Conservation (phyloP, 2,888 invertebrate species). For the Mesodorylaimus sp. region DNA sequence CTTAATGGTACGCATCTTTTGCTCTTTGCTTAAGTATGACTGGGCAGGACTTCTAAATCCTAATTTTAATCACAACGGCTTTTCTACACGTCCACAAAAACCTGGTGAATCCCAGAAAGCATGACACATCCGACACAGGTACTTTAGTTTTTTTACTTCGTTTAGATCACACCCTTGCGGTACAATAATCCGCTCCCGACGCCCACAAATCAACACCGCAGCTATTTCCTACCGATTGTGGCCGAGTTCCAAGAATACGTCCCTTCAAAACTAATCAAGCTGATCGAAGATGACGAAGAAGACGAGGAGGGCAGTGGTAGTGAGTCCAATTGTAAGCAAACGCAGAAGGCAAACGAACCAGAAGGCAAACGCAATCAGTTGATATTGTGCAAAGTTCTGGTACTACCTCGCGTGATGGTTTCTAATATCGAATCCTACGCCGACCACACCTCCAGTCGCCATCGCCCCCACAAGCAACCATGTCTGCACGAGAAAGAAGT, state of each 20-base stretch:
- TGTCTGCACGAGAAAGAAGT: conserved; percentile 38
- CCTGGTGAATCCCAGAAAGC: too few species aligned
- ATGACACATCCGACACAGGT: too few species aligned
- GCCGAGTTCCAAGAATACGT: conserved; percentile 62
- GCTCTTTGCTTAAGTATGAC: too few species aligned
- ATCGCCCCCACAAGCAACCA: conserved; percentile 34
- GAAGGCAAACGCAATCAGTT: not conserved
- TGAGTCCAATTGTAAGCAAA: not conserved
- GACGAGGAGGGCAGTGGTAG: not conserved
- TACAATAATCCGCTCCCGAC: not conserved
- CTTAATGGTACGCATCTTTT: too few species aligned
- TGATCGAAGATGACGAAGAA: not conserved
- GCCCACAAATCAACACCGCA: too few species aligned
- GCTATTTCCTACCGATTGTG: conserved; percentile 24
- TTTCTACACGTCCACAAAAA: too few species aligned
- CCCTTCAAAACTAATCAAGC: conserved; percentile 39
- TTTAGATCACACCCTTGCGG: too few species aligned
- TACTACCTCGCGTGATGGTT: conserved; percentile 1
- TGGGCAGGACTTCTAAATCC: too few species aligned
- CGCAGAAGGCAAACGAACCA: not conserved
- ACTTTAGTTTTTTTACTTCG: too few species aligned
- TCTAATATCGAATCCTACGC: conserved; percentile 5
- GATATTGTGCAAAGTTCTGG: not conserved
- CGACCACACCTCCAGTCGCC: not conserved
- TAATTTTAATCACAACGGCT: too few species aligned